Evolutionary conservation across 2,113 vertebrate species (phyloP).

Genomic region (Anhinga anhinga): DNA sequence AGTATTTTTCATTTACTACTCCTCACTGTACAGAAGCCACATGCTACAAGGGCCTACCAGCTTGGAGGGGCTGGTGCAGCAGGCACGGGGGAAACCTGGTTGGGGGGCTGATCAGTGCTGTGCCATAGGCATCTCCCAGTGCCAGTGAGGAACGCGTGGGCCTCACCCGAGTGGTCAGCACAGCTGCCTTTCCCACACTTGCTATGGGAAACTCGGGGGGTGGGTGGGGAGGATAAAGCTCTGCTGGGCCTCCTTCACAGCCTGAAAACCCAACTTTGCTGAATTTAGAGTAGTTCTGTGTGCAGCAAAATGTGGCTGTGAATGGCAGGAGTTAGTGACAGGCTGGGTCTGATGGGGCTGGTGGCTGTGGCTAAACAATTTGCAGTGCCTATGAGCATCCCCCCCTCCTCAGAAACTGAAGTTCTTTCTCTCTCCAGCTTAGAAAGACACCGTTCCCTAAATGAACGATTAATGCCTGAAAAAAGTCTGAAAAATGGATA

Average conservation of each 20-base stretch:
- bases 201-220: accelerated
- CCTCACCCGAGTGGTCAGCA: background rate
- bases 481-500: conserved; percentile 83
- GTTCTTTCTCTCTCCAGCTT: background rate
- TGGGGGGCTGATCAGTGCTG: accelerated
- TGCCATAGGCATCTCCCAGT: background rate
- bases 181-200: background rate
- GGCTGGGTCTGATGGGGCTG: background rate
- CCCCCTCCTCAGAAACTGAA: background rate
- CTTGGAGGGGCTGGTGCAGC: background rate
- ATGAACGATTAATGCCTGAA: conserved; percentile 76
- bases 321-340: background rate
- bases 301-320: background rate
- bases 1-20: background rate
- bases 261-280: accelerated
- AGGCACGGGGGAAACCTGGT: accelerated
- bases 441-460: conserved; percentile 38
- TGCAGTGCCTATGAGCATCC: background rate
- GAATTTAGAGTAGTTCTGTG: background rate
- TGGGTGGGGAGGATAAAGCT: background rate
- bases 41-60: background rate
- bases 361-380: background rate
- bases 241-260: background rate
- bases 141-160: background rate
- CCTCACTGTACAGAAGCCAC: background rate